Evolutionary conservation across 2,797 vertebrate genomes (phyloP).

Genomic region (Gymnothorax javanicus): DNA sequence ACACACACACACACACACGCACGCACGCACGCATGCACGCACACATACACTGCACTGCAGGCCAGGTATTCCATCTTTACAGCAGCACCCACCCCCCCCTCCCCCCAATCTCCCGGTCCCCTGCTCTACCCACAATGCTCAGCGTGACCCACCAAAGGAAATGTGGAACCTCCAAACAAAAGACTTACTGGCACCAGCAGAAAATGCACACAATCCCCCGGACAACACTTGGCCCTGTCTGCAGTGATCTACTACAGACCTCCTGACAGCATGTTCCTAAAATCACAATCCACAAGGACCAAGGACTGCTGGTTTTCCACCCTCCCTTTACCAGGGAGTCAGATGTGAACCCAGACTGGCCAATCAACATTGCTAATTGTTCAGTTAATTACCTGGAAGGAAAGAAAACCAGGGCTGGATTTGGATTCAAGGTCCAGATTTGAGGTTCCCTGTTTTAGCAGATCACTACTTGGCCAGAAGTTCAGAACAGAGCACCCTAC

Average conservation of each 20-base stretch:
- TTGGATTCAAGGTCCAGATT: too few relatives aligned
- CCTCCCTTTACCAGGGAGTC: too few relatives aligned
- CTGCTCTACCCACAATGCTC: background rate
- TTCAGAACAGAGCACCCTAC: background rate
- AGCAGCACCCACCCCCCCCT: too few relatives aligned
- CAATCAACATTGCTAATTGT: too few relatives aligned
- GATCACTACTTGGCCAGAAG: background rate
- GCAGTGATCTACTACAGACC: conserved; percentile 30
- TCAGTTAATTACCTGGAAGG: too few relatives aligned
- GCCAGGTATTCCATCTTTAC: conserved; percentile 40
- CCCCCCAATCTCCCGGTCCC: too few relatives aligned
- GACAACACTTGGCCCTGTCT: conserved; percentile 22
- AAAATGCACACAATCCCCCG: conserved; percentile 22
- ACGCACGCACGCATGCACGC: background rate
- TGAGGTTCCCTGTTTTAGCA: background rate
- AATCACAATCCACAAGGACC: too few relatives aligned
- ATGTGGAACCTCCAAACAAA: conserved; percentile 4
- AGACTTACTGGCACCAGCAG: conserved; percentile 23
- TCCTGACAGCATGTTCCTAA: too few relatives aligned
- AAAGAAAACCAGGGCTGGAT: too few relatives aligned
- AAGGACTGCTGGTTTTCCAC: too few relatives aligned
- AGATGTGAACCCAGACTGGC: too few relatives aligned
- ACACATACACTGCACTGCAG: background rate
- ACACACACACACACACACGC: too few relatives aligned
- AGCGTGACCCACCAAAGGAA: conserved; percentile 21